A percentile compares a stretch with the other conserved stretches of the same genome.
phyloP scores from a whole-genome alignment of 2,888 invertebrate genomes.

The Watsonalla cultraria region DNA sequence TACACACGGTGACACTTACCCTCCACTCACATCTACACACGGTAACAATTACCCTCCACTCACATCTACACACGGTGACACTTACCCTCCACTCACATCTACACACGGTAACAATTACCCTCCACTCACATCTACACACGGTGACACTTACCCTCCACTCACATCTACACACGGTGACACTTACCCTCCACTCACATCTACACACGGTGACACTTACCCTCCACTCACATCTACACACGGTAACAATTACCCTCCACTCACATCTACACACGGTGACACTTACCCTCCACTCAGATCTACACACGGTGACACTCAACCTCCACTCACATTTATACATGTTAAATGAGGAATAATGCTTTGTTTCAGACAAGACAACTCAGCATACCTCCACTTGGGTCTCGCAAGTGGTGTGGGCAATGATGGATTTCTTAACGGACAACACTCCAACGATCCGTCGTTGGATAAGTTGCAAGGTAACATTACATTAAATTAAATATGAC shows the following conservation, averaged over 20 bases:
- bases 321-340: background rate
- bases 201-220: background rate
- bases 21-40: background rate
- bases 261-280: slow-evolving; percentile 51
- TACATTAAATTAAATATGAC: background rate
- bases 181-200: background rate
- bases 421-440: slow-evolving; percentile 70
- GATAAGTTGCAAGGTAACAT: slow-evolving; percentile 70
- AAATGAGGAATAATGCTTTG: background rate
- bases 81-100: background rate
- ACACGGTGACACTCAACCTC: background rate
- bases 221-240: too few relatives aligned
- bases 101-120: background rate
- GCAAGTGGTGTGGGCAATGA: slow-evolving; percentile 71
- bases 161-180: slow-evolving; percentile 50
- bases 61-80: slow-evolving; percentile 49
- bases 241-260: too few relatives aligned
- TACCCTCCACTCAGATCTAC: background rate
- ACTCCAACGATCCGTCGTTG: slow-evolving; percentile 66
- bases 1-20: background rate
- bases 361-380: slow-evolving; percentile 69
- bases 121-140: too few relatives aligned
- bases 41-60: too few relatives aligned
- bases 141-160: too few relatives aligned
- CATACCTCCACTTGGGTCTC: slow-evolving; percentile 71